Evolutionary conservation across 2,113 vertebrate genomes (phyloP).

Genomic region (Mormoops blainvillei): DNA sequence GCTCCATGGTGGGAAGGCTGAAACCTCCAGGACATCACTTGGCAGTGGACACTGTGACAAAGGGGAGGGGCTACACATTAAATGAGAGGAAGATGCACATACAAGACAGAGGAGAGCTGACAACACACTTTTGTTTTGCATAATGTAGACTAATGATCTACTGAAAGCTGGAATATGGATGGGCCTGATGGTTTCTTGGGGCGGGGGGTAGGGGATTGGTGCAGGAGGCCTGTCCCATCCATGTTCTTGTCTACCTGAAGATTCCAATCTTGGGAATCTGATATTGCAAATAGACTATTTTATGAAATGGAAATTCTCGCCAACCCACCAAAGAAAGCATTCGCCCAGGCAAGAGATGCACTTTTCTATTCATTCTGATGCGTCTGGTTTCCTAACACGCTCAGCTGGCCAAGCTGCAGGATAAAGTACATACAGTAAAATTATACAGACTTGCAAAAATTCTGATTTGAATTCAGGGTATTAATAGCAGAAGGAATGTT

Average conservation of each 20-base stretch:
- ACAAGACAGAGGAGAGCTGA: neutral
- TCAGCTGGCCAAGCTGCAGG: slow-evolving; percentile 47
- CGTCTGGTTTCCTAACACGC: neutral
- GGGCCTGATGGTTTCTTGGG: neutral
- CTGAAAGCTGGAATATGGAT: neutral
- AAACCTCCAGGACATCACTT: neutral
- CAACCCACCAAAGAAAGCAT: neutral
- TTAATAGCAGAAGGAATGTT: slow-evolving; percentile 82
- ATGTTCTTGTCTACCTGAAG: neutral
- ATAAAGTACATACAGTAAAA: slow-evolving; percentile 74
- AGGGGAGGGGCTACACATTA: neutral
- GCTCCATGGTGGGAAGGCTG: neutral
- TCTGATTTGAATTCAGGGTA: slow-evolving; percentile 78
- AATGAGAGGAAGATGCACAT: neutral
- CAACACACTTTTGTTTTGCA: accelerated
- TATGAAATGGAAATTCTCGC: neutral
- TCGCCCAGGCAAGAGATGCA: slow-evolving; percentile 13
- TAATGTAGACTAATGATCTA: neutral
- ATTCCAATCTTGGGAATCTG: neutral
- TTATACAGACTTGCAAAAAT: slow-evolving; percentile 75
- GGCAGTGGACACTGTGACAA: no score
- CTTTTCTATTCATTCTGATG: neutral
- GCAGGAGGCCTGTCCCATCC: no score
- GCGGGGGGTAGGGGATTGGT: no score
- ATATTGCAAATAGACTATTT: neutral